phyloP scores from a whole-genome alignment of 2,113 vertebrate genomes.

The Motacilla alba region DNA sequence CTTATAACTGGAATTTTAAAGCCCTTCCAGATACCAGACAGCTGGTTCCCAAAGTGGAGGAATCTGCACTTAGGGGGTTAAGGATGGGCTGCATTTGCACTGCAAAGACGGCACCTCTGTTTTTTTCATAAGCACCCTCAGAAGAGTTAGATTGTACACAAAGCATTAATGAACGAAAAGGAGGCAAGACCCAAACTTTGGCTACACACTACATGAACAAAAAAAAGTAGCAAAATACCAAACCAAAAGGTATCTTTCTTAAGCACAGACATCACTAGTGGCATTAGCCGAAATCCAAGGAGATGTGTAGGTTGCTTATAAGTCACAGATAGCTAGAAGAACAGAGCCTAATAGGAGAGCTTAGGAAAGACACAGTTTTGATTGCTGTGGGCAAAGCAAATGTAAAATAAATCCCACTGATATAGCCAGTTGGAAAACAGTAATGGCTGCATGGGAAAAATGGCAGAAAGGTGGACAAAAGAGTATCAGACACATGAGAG shows the following conservation, averaged over 20 bases:
- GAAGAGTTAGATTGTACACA: background rate
- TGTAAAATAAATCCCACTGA: background rate
- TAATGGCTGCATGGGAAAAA: background rate
- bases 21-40: background rate
- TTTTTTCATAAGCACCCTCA: background rate
- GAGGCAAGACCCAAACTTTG: background rate
- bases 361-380: background rate
- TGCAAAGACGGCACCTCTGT: fast-evolving
- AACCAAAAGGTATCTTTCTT: background rate
- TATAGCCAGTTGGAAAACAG: background rate
- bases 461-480: background rate
- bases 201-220: background rate
- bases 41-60: background rate
- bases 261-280: background rate
- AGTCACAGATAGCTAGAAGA: background rate
- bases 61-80: fast-evolving
- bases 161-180: background rate
- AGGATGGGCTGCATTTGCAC: background rate
- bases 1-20: background rate
- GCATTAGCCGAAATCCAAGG: background rate
- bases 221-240: background rate
- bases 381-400: background rate
- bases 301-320: background rate
- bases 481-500: background rate
- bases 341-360: background rate